These are phyloP conservation scores for Kobus ellipsiprymnus DNA, from an alignment of 2,113 vertebrate species.

Conservation along the genomic window DNA sequence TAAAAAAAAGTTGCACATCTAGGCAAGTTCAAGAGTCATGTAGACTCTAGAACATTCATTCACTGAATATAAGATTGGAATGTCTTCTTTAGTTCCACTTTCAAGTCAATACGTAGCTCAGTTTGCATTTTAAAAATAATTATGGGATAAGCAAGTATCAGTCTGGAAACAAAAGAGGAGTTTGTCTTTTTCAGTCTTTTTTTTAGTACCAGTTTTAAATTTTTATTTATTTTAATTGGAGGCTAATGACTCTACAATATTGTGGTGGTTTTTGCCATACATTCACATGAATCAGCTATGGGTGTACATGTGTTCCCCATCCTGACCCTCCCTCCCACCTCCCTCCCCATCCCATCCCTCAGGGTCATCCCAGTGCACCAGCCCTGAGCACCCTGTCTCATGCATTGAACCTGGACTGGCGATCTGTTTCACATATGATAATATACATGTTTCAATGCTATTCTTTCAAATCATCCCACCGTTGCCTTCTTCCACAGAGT, in stretches of 20 bases:
- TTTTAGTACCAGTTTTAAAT: background rate
- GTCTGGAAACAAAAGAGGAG: background rate
- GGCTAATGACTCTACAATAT: background rate
- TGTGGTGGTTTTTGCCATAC: background rate
- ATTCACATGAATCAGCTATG: background rate
- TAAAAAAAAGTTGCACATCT: background rate
- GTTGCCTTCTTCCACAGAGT: background rate
- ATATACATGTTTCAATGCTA: background rate
- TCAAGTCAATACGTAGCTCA: background rate
- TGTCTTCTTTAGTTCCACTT: background rate
- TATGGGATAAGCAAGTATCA: background rate
- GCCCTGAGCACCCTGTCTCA: background rate
- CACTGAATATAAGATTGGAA: background rate
- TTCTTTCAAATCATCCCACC: background rate
- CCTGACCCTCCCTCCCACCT: background rate
- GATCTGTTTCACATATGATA: background rate
- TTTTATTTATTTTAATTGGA: background rate
- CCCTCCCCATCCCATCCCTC: background rate
- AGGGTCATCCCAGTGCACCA: background rate
- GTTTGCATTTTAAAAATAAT: slow-evolving; percentile 28
- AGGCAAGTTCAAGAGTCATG: background rate
- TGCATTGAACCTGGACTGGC: background rate
- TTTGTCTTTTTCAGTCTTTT: background rate
- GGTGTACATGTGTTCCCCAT: background rate
- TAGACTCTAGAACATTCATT: background rate